phyloP scores from a whole-genome alignment of 2,113 vertebrate species.

The Aptenodytes patagonicus region DNA sequence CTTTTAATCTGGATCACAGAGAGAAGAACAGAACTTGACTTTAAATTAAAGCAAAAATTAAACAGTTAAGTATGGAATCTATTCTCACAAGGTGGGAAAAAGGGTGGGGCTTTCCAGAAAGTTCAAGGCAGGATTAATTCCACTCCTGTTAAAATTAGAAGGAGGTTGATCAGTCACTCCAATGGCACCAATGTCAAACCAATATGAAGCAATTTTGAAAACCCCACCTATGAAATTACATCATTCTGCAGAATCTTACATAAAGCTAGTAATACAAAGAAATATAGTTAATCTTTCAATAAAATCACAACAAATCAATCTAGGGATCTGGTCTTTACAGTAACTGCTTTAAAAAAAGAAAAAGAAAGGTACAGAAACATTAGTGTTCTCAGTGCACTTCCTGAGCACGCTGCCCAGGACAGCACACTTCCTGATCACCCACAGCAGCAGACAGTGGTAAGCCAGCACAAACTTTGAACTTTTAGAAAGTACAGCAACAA shows the following conservation, averaged over 20 bases:
- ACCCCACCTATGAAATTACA: not conserved
- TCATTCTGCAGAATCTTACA: not conserved
- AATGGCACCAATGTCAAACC: not conserved
- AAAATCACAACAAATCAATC: not conserved
- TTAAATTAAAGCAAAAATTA: not conserved
- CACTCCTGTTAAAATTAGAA: not conserved
- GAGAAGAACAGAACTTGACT: not conserved
- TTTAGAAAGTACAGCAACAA: not conserved
- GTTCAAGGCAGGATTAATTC: not conserved
- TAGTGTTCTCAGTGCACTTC: not conserved
- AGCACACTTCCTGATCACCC: not conserved
- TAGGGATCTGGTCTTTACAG: not conserved
- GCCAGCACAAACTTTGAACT: not conserved
- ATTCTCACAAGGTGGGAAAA: not conserved
- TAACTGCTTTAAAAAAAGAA: not conserved
- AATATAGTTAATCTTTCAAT: not conserved
- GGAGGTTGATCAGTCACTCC: not conserved
- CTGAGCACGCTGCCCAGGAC: not conserved
- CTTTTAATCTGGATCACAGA: not conserved
- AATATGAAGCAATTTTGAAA: not conserved
- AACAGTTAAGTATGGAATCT: not conserved
- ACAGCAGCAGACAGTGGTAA: not conserved
- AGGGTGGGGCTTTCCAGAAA: not conserved
- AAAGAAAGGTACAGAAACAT: not conserved
- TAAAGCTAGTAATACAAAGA: not conserved